Evolutionary conservation across 2,113 vertebrate species (phyloP).

Genomic region (Pelodiscus sinensis): DNA sequence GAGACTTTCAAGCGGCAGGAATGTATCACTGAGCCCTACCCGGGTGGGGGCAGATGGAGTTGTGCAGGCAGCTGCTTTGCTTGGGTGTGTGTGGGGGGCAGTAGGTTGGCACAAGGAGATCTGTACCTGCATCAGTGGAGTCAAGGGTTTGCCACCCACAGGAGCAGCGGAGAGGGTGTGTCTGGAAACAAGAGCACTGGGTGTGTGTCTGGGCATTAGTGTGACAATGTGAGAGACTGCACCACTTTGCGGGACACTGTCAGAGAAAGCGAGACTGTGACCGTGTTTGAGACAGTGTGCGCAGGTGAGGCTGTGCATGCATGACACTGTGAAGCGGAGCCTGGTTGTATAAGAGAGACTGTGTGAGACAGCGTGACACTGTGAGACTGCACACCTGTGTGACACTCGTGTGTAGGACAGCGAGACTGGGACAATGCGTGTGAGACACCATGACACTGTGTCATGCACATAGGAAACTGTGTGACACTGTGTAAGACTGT

Average conservation of each 20-base stretch:
- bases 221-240: neutral
- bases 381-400: neutral
- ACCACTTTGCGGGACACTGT: too few species aligned
- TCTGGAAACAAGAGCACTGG: neutral
- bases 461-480: too few species aligned
- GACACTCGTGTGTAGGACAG: neutral
- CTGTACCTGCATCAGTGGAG: neutral
- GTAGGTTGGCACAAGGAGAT: neutral
- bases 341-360: neutral
- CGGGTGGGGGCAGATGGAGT: neutral
- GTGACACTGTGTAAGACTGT: neutral
- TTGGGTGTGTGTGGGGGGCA: neutral
- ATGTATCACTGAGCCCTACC: neutral
- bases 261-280: too few species aligned
- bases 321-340: too few species aligned
- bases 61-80: neutral
- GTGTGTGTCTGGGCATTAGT: neutral
- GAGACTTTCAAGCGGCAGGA: neutral
- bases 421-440: neutral
- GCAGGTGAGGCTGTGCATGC: neutral
- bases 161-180: neutral
- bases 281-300: neutral
- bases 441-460: too few species aligned
- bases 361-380: neutral
- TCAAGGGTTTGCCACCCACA: neutral